Conservation (phyloP, 2,888 invertebrate genomes). For the Oscheius myriophilus region DNA sequence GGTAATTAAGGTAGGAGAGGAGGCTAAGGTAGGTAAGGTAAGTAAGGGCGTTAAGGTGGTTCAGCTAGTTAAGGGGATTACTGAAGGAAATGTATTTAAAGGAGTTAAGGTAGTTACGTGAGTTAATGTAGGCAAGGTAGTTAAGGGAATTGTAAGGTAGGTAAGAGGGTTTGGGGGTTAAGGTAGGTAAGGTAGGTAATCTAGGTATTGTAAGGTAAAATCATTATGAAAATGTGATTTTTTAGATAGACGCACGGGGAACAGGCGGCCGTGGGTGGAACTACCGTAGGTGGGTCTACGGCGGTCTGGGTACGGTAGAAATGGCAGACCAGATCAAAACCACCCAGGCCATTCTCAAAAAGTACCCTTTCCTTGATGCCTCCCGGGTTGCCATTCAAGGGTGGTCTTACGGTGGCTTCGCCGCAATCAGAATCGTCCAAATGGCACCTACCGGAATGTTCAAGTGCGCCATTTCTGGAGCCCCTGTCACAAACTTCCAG, state of each 20-base stretch:
- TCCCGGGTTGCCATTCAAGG: conserved; percentile 89
- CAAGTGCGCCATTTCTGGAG: conserved; percentile 91
- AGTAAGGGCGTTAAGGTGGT: too few species aligned
- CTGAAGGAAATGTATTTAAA: too few species aligned
- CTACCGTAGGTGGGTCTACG: conserved; percentile 75
- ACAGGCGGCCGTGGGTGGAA: conserved; percentile 83
- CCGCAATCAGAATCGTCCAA: conserved; percentile 78
- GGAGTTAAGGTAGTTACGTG: too few species aligned
- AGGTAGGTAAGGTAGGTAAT: too few species aligned
- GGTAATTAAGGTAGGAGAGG: too few species aligned
- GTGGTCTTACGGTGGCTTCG: conserved; percentile 99
- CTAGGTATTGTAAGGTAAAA: too few species aligned
- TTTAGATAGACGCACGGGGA: conserved; percentile 88
- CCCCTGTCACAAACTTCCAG: conserved; percentile 94
- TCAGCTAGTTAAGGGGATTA: too few species aligned
- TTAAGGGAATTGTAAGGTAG: too few species aligned
- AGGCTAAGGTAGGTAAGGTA: too few species aligned
- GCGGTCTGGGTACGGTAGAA: conserved; percentile 87
- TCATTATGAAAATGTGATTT: too few species aligned
- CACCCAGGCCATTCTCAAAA: conserved; percentile 31
- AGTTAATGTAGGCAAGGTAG: too few species aligned
- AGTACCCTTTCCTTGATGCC: conserved; percentile 46
- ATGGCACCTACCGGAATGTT: conserved; percentile 78
- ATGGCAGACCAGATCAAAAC: conserved; percentile 94
- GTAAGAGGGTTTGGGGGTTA: too few species aligned